Base-by-base conservation (phyloP, 2,113 vertebrate genomes). In the Anoura caudifer region DNA sequence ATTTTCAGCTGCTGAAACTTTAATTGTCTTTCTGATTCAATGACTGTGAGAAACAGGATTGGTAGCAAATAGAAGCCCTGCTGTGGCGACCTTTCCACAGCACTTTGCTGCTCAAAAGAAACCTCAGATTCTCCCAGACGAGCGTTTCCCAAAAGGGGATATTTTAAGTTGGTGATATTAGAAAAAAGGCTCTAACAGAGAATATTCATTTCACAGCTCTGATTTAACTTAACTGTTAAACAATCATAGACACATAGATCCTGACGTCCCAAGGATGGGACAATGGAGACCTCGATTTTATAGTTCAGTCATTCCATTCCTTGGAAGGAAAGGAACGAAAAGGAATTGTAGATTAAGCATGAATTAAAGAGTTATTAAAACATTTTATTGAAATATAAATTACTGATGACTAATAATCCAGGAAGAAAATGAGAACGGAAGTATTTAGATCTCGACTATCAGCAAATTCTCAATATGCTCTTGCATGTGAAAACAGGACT, bases 1-100 rank as follows among this genome's bases (percentile, higher is more conserved):
- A 98, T 98, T 98, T 97, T 98, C 94, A 96, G 97, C 96, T 98
- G 84, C 87, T 96, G 89, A 90, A 97, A 98, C 22, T 97, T 98
- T 97, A 98, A 98, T 97, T 97, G 84, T 98, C 93, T 92, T 73
- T 97, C 96, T 95, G 59, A 95, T 98, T 98, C 86, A 97, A 65
- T 91, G 72, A 96, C 16, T 92, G 76, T 15, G 88, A 95, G 81
- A 97, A 96, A 96, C 19, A 95, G 28, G 26, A 3, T 28, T 98
- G 59, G 83, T 97, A 95, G 59, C 33, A 98, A 97, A 96, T 26
- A 76, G 17, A 88, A 54, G n/a, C 12, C 69, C 87, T 84, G 26
- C 13, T 93, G 75, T 28, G 90, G 19, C 96, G 81, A 97, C 59
- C 65, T 97, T 91, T 88, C 28, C 22, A 16, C 43, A n/a, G 26